Evolutionary conservation across 2,888 invertebrate genomes (phyloP).

Genomic region (Drosophila kuntzei): DNA sequence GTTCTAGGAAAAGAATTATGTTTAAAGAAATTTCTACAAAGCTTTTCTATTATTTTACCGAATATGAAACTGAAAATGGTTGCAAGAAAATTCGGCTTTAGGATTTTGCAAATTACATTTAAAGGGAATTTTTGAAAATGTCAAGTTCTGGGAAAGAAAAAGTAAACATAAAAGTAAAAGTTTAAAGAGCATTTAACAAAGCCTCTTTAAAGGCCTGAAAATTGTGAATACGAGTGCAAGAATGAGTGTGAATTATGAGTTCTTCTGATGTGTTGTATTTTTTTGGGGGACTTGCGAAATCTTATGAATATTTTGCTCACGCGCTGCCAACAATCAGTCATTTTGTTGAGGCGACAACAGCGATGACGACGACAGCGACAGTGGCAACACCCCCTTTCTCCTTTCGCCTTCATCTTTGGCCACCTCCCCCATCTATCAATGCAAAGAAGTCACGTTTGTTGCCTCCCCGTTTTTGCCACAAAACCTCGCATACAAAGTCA

Average conservation of each 20-base stretch:
- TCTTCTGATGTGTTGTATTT: constrained; percentile 3
- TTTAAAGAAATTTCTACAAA: neutral
- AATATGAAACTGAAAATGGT: neutral
- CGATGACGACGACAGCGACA: constrained; percentile 32
- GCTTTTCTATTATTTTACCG: neutral
- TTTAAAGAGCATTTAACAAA: constrained; percentile 3
- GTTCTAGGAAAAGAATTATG: neutral
- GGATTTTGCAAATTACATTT: too few species aligned
- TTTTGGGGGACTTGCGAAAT: constrained; percentile 45
- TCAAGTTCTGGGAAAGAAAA: neutral
- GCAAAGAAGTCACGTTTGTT: constrained; percentile 69
- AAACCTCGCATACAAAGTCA: constrained; percentile 64
- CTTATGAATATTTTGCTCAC: constrained; percentile 76
- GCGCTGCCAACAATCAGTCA: constrained; percentile 78
- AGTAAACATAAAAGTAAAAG: constrained; percentile 5
- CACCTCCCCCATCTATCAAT: constrained; percentile 12
- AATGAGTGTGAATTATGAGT: constrained; percentile 63
- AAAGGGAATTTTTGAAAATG: neutral
- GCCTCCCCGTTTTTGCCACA: constrained; percentile 22
- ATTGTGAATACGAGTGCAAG: constrained; percentile 25
- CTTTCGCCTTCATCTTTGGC: neutral
- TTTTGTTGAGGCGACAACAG: constrained; percentile 57
- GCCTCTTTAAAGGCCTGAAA: neutral
- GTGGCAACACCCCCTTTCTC: constrained; percentile 3
- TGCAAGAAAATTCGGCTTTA: neutral